These are phyloP conservation scores for Cathartes aura DNA, from an alignment of 2,113 vertebrate species.

Conservation along the genomic window DNA sequence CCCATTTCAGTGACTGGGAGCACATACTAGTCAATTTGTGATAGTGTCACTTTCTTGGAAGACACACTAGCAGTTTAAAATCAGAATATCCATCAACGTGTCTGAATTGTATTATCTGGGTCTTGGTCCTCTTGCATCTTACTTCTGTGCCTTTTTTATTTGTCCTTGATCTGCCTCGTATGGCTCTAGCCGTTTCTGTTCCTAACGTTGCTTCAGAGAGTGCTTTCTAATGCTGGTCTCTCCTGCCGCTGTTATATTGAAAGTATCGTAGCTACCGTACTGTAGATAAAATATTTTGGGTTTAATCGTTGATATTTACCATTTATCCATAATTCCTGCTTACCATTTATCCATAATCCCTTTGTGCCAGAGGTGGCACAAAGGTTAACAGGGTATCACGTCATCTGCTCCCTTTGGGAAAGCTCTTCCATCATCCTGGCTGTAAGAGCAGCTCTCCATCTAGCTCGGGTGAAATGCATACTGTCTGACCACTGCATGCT, in stretches of 20 bases:
- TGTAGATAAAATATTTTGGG: background rate
- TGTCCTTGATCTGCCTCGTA: too few species aligned
- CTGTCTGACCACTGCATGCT: background rate
- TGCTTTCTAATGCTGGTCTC: background rate
- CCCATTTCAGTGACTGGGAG: background rate
- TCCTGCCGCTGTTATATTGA: background rate
- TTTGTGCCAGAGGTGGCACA: background rate
- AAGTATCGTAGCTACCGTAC: background rate
- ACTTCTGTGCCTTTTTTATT: background rate
- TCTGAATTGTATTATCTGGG: background rate
- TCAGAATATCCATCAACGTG: background rate
- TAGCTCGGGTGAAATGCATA: rapidly evolving
- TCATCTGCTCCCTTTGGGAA: background rate
- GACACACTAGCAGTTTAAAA: background rate
- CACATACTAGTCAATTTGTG: background rate
- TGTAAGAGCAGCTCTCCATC: background rate
- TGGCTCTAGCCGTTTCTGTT: background rate
- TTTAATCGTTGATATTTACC: background rate
- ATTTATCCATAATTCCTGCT: background rate
- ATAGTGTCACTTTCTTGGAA: background rate
- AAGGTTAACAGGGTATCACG: background rate
- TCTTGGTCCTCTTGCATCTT: background rate
- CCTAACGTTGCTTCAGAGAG: background rate
- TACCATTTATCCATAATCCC: background rate
- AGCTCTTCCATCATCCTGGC: background rate